Evolutionary conservation across 2,797 vertebrate species (phyloP).

Genomic region (Trachops cirrhosus): DNA sequence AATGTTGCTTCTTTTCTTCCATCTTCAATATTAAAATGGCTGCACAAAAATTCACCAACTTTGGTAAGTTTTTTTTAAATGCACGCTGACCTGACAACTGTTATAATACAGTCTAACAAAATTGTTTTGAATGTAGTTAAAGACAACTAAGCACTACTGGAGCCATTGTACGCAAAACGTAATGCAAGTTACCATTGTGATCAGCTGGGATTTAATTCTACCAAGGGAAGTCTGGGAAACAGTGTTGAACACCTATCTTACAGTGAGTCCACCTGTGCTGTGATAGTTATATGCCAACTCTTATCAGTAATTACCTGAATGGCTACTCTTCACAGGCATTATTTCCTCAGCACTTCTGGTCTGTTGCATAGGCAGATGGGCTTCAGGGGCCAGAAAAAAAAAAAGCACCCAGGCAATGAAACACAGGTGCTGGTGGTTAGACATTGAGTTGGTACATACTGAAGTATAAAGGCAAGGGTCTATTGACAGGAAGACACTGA

Average conservation of each 20-base stretch:
- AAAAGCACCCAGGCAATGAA: background rate
- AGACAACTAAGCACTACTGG: background rate
- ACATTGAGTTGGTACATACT: background rate
- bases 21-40: background rate
- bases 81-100: background rate
- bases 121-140: background rate
- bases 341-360: background rate
- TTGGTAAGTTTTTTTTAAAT: background rate
- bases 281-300: background rate
- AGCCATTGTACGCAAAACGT: background rate
- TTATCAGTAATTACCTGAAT: background rate
- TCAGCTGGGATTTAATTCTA: background rate
- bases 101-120: background rate
- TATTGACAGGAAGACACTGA: background rate
- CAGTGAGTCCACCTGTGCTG: background rate
- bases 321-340: background rate
- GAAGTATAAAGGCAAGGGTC: background rate
- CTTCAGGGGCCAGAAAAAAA: background rate
- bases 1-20: background rate
- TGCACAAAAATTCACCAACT: background rate
- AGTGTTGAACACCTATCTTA: background rate
- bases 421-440: background rate
- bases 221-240: background rate
- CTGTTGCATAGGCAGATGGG: background rate
- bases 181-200: background rate